Conservation (phyloP, 1,140 invertebrate genomes). For the Triops longicaudatus region DNA sequence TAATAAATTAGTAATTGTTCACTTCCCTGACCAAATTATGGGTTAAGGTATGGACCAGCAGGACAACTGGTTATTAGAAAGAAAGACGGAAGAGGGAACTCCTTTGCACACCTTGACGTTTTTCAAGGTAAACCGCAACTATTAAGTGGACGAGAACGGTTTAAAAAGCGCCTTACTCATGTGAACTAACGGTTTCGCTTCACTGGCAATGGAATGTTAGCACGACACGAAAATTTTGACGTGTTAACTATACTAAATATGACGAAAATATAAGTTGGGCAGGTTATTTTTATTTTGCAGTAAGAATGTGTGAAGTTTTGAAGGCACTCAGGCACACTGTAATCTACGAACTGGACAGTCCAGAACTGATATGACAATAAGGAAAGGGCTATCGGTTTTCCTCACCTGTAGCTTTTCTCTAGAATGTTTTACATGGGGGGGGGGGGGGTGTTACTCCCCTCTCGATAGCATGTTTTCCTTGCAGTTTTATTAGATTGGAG, state of each 20-base stretch:
- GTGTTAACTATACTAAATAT: neutral
- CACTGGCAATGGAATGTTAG: neutral
- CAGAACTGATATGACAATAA: neutral
- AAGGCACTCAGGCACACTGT: neutral
- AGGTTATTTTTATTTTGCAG: neutral
- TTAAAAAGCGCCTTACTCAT: neutral
- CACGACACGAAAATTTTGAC: neutral
- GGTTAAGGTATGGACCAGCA: neutral
- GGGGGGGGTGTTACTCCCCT: neutral
- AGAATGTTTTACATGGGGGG: neutral
- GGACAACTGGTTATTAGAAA: neutral
- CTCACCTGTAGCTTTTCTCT: neutral
- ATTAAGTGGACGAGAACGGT: neutral
- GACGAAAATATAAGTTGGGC: neutral
- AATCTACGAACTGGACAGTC: neutral
- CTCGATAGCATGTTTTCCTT: neutral
- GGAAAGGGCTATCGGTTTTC: slow-evolving; percentile 1
- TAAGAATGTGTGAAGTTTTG: neutral
- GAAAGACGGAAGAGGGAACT: neutral
- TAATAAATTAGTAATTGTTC: neutral
- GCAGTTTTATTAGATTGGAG: neutral
- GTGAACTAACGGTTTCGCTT: slow-evolving; percentile 7
- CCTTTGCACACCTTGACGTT: neutral
- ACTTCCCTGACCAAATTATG: neutral
- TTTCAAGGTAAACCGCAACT: slow-evolving; percentile 4